Evolutionary conservation across 2,113 vertebrate species (phyloP).

Genomic region (Chionis minor): DNA sequence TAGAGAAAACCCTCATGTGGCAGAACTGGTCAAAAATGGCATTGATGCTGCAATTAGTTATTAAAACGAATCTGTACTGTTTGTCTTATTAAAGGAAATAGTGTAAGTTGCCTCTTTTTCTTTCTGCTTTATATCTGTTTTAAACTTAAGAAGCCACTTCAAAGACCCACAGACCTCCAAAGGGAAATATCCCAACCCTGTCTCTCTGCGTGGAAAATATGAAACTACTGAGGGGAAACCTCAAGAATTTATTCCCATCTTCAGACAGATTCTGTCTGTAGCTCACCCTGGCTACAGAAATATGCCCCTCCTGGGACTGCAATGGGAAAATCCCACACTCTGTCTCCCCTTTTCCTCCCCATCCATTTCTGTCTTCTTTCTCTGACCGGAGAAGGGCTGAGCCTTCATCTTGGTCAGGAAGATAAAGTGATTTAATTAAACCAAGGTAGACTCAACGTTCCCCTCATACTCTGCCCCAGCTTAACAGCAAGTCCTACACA

Average conservation of each 20-base stretch:
- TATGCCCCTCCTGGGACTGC: not conserved
- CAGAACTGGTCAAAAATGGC: not conserved
- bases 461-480: not conserved
- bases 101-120: not conserved
- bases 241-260: not conserved
- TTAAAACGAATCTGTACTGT: not conserved
- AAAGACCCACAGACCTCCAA: not conserved
- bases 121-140: not conserved
- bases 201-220: slow-evolving; percentile 1
- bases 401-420: not conserved
- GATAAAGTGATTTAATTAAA: not conserved
- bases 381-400: not conserved
- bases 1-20: not conserved
- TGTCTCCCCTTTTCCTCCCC: not conserved
- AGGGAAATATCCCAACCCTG: not conserved
- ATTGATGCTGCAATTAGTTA: not conserved
- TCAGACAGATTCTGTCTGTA: slow-evolving; percentile 6
- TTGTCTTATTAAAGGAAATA: not conserved
- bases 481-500: not conserved
- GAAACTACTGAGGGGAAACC: not conserved
- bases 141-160: not conserved
- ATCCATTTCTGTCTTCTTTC: not conserved
- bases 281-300: not conserved
- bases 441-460: not conserved
- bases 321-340: not conserved